Conservation (phyloP, 2,888 invertebrate genomes). For the Synergus gifuensis region DNA sequence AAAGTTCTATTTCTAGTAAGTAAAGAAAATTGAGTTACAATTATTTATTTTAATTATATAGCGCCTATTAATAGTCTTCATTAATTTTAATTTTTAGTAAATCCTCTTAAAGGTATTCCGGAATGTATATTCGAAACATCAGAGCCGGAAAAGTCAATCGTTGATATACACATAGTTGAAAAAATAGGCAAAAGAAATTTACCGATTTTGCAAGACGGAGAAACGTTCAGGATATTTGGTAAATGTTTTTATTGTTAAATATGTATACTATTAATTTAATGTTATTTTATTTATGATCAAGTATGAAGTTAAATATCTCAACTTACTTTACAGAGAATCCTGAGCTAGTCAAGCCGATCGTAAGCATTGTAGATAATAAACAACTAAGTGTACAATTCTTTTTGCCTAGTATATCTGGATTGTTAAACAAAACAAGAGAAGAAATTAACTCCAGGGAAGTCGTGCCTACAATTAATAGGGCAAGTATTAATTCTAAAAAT, state of each 20-base stretch:
- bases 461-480: conserved; percentile 71
- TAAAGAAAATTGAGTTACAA: conserved; percentile 6
- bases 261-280: conserved; percentile 26
- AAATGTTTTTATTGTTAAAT: conserved; percentile 43
- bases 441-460: conserved; percentile 69
- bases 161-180: conserved; percentile 70
- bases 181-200: conserved; percentile 72
- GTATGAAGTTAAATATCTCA: conserved; percentile 16
- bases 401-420: conserved; percentile 64
- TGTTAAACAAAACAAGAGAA: conserved; percentile 65
- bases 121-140: conserved; percentile 66
- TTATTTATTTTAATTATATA: conserved; percentile 11
- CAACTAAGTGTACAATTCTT: conserved; percentile 70
- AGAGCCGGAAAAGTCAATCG: conserved; percentile 69
- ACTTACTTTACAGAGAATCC: conserved; percentile 70
- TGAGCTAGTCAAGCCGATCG: conserved; percentile 71
- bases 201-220: conserved; percentile 73
- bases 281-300: conserved; percentile 22
- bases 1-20: conserved; percentile 53
- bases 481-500: conserved; percentile 52
- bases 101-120: conserved; percentile 68
- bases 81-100: conserved; percentile 57
- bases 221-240: conserved; percentile 73
- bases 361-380: conserved; percentile 66
- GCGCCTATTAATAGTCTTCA: not conserved